Evolutionary conservation across 2,888 invertebrate genomes (phyloP), one percentile per base, ranked within the genome.

Genomic region (Drosophila siamana): DNA sequence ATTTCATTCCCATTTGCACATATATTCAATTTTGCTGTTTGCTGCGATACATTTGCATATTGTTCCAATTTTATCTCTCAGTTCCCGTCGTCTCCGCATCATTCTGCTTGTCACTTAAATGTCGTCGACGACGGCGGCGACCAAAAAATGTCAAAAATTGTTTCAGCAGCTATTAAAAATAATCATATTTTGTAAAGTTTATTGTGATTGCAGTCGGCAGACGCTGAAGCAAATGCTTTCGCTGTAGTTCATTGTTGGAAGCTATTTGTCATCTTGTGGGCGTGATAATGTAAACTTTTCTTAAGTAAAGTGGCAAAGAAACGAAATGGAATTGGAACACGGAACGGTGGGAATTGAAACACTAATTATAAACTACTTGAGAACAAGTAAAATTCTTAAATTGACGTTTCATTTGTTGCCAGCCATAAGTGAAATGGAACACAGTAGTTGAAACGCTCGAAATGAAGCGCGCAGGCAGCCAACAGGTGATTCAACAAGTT

Each of bases 151-250:
- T 51, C 47, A 38, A 56, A 69, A 61, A 60, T 16, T 69, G 57
- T 78, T 77, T 80, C 70, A 61, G 46, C 78, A 64, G 78, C 78
- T 80, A 70, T 79, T 80, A 79, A 73, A 70, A 74, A 70, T 77
- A 77, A 77, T 80, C 66, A 79, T 79, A 80, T 80, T 79, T 70
- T 79, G 80, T 77, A 48, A 70, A 80, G 65, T 80, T 79, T 79
- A 78, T 80, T 69, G 41, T 41, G 28, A 47, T 16, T 38, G 55
- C n/a, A 41, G 13, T n/a, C 52, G 41, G 63, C 57, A 28, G 44
- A 56, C 50, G n/a, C n/a, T n/a, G n/a, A n/a, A n/a, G n/a, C n/a
- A n/a, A n/a, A n/a, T n/a, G n/a, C n/a, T n/a, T n/a, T n/a, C n/a
- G n/a, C n/a, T n/a, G n/a, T n/a, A n/a, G n/a, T n/a, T n/a, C 40